Evolutionary conservation across 2,888 invertebrate genomes (phyloP).

Genomic region (Caenorhabditis wallacei): DNA sequence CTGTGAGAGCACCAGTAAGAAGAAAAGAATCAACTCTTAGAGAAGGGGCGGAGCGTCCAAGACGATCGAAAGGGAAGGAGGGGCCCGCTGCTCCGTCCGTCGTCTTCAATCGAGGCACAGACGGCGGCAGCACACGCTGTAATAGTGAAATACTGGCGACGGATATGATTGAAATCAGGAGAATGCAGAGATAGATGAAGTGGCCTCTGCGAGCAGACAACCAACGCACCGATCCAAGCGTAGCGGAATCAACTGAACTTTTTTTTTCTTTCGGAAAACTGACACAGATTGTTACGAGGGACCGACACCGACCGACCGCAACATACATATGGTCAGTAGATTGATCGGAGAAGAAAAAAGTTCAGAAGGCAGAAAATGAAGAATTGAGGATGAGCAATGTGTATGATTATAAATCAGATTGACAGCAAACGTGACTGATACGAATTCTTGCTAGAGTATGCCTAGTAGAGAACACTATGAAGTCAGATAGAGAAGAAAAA

Average conservation of each 20-base stretch:
- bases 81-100: slow-evolving; percentile 41
- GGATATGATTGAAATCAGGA: slow-evolving; percentile 9
- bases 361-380: slow-evolving; percentile 27
- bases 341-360: slow-evolving; percentile 37
- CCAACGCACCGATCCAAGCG: slow-evolving; percentile 40
- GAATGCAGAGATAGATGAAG: slow-evolving; percentile 12
- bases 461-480: background rate
- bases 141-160: slow-evolving; percentile 33
- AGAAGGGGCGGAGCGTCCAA: slow-evolving; percentile 50
- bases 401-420: slow-evolving; percentile 2
- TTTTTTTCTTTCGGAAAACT: slow-evolving; percentile 18
- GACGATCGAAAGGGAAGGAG: slow-evolving; percentile 51
- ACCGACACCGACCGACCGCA: slow-evolving; percentile 32
- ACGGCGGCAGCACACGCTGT: slow-evolving; percentile 53
- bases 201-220: slow-evolving; percentile 32
- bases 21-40: slow-evolving; percentile 57
- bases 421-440: background rate
- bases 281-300: slow-evolving; percentile 46
- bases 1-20: slow-evolving; percentile 67
- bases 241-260: slow-evolving; percentile 19
- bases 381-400: slow-evolving; percentile 6
- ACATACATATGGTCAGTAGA: slow-evolving; percentile 54
- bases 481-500: too few relatives aligned
- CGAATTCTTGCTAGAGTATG: background rate
- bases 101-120: slow-evolving; percentile 44